Conservation (phyloP, 2,888 invertebrate genomes). For the Melanargia galathea region DNA sequence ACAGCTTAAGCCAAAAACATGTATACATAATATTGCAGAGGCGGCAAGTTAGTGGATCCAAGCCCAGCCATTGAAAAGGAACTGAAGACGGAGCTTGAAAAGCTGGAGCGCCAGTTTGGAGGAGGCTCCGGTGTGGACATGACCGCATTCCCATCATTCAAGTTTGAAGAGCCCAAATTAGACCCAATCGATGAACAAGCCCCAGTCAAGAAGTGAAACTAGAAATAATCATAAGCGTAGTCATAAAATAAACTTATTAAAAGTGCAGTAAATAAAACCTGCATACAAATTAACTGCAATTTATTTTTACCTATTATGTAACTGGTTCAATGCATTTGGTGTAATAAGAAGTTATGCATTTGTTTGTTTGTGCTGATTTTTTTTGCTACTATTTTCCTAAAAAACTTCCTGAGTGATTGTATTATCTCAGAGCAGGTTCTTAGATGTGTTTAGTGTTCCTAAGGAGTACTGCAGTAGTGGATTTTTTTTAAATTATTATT, state of each 20-base stretch:
- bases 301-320: conserved; percentile 15
- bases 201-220: conserved; percentile 61
- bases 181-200: conserved; percentile 84
- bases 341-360: no score
- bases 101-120: conserved; percentile 89
- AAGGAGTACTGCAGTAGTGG: no score
- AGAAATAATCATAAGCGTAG: conserved; percentile 24
- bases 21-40: conserved; percentile 79
- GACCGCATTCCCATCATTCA: conserved; percentile 93
- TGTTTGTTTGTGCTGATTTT: no score
- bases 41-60: conserved; percentile 91
- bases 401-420: no score
- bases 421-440: no score
- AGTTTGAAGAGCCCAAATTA: conserved; percentile 88
- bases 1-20: not conserved
- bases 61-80: conserved; percentile 89
- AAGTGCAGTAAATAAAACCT: conserved; percentile 20
- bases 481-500: no score
- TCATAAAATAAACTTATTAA: conserved; percentile 16
- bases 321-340: no score
- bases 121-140: conserved; percentile 91
- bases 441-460: no score
- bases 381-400: no score
- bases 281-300: conserved; percentile 3
- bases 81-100: conserved; percentile 89